These are phyloP conservation scores for Scatophagus argus DNA, from an alignment of 2,113 vertebrate species.

Conservation along the genomic window DNA sequence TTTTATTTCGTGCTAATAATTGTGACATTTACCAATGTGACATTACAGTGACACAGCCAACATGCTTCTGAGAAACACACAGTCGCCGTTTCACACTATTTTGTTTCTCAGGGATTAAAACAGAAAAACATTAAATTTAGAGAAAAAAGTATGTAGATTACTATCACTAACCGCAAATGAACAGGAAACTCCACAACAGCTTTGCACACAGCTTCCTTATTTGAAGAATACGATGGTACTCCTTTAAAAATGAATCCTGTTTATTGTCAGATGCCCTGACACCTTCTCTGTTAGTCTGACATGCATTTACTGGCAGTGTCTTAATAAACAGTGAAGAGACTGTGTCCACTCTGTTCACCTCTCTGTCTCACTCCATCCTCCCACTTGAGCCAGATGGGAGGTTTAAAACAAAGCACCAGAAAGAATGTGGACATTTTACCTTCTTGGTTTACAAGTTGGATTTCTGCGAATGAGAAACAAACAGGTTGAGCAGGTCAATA, in stretches of 20 bases:
- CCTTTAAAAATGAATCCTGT: neutral
- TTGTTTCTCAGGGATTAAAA: too few species aligned
- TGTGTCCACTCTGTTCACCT: neutral
- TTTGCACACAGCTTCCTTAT: constrained; percentile 28
- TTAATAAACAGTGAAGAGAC: neutral
- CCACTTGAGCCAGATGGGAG: neutral
- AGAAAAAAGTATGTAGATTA: neutral
- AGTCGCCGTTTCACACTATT: too few species aligned
- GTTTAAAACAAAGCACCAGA: constrained; percentile 3
- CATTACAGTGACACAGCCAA: too few species aligned
- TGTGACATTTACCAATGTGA: too few species aligned
- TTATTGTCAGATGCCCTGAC: neutral
- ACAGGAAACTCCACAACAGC: neutral
- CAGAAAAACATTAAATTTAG: too few species aligned
- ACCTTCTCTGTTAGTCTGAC: neutral
- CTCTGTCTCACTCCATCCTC: constrained; percentile 14
- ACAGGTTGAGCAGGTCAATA: constrained; percentile 68
- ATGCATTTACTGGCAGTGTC: neutral
- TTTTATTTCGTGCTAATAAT: too few species aligned
- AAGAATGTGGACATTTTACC: constrained; percentile 31
- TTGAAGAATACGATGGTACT: accelerated
- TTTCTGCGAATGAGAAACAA: constrained; percentile 36
- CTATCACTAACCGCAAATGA: constrained; percentile 23
- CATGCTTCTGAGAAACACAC: too few species aligned
- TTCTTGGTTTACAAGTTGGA: constrained; percentile 43